Conservation (phyloP, 2,113 vertebrate genomes). For the Misgurnus mizolepis region DNA sequence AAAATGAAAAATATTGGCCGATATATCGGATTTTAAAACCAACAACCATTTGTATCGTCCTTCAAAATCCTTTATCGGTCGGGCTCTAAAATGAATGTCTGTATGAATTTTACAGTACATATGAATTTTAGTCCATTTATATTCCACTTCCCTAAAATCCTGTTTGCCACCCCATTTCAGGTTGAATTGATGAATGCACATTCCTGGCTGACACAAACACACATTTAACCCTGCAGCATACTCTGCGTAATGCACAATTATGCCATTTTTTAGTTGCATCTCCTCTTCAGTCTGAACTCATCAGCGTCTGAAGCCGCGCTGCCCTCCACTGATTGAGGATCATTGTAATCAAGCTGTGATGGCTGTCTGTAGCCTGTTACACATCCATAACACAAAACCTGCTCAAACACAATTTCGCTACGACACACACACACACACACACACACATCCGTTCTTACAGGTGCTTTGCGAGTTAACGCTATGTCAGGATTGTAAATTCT, state of each 20-base stretch:
- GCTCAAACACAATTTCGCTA: slow-evolving; percentile 12
- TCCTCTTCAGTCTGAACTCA: slow-evolving; percentile 19
- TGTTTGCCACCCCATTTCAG: too few relatives aligned
- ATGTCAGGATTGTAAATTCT: slow-evolving; percentile 62
- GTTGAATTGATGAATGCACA: not conserved
- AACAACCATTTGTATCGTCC: too few relatives aligned
- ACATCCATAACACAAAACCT: slow-evolving; percentile 1
- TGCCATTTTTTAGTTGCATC: not conserved
- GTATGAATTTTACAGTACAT: too few relatives aligned
- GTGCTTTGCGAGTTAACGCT: slow-evolving; percentile 51
- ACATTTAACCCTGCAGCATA: not conserved
- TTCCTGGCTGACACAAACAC: not conserved
- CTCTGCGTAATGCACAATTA: not conserved
- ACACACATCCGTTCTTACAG: slow-evolving; percentile 36
- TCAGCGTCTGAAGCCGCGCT: slow-evolving; percentile 21
- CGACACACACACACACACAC: slow-evolving; percentile 51
- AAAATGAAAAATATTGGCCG: too few relatives aligned
- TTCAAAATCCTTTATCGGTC: too few relatives aligned
- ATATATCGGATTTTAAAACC: too few relatives aligned
- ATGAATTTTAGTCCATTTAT: too few relatives aligned
- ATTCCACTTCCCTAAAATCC: too few relatives aligned
- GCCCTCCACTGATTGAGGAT: slow-evolving; percentile 45
- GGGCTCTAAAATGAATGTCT: too few relatives aligned
- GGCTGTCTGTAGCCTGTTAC: slow-evolving; percentile 32
- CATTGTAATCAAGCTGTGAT: slow-evolving; percentile 49